Conservation (phyloP, 2,113 vertebrate genomes). For the Peromyscus leucopus region DNA sequence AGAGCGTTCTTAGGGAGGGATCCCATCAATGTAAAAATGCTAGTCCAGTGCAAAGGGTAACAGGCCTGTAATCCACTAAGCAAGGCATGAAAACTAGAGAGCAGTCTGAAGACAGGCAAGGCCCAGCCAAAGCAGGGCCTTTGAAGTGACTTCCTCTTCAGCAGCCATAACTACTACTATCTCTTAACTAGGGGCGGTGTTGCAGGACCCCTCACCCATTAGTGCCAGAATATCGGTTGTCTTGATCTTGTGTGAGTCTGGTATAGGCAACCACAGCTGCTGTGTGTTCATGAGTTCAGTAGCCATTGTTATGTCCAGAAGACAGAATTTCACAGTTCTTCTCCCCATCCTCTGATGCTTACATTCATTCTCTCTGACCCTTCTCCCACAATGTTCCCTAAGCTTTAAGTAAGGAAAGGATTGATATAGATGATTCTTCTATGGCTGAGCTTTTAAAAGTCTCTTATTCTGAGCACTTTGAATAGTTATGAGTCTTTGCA, state of each 20-base stretch:
- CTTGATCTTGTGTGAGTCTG: background rate
- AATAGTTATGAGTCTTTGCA: background rate
- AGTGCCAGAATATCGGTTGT: too few relatives aligned
- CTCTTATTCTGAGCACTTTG: background rate
- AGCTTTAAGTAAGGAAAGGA: background rate
- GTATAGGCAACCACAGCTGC: background rate
- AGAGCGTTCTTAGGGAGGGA: background rate
- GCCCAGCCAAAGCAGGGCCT: background rate
- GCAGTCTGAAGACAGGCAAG: background rate
- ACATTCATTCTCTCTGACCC: background rate
- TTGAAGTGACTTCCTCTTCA: too few relatives aligned
- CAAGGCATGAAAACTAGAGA: background rate
- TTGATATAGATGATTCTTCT: background rate
- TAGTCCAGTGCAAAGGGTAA: background rate
- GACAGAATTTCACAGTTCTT: background rate
- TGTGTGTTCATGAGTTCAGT: background rate
- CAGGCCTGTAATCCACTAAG: fast-evolving
- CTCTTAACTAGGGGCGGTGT: background rate
- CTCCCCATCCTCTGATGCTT: background rate
- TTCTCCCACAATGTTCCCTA: background rate
- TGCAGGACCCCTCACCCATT: too few relatives aligned
- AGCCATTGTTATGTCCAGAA: background rate
- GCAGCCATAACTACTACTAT: background rate
- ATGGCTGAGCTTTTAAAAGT: background rate
- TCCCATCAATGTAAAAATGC: background rate